Evolutionary conservation across 2,113 vertebrate genomes (phyloP), one percentile per base, ranked within the genome.

Genomic region (Oreochromis spilurus): DNA sequence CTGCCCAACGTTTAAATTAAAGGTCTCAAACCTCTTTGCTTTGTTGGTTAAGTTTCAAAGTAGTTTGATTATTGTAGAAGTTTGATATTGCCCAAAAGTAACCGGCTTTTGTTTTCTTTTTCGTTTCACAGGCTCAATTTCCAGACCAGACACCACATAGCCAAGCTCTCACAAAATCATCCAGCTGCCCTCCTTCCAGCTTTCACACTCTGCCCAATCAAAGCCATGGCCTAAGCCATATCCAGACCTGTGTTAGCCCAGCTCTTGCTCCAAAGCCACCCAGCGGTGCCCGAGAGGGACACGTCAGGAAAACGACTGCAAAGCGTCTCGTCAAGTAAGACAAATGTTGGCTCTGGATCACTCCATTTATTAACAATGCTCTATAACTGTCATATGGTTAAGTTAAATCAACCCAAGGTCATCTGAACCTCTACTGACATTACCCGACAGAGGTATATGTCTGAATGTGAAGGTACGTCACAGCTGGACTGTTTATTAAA

Each of bases 281-380:
- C 83, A 86, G 95, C 94, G 95, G 82, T 88, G 92, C 95, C 90
- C 96, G 96, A 84, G 97, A 97, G 81, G 86, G 95, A 85, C 87
- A 87, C 36, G 89, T 95, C 93, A 96, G 96, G 94, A 98, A 97
- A 93, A 92, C 95, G 19, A 50, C 96, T 92, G 89, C 95, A 21
- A 97, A 98, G 88, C 97, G 96, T 83, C 93, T 96, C 86, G 95
- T 95, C 95, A 98, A 96, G 98, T 99, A 98, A 98, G 97, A 83
- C 9, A n/a, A 55, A 52, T 52, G 8, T 84, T 38, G 12, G 26
- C 31, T 38, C 12, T 48, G 19, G 43, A 6, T 50, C 43, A 48
- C 17, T 45, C 7, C 19, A 62, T 83, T 83, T 45, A 75, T n/a
- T 55, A n/a, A 10, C 16, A 16, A 31, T 70, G 87, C 24, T 52